Evolutionary conservation across 92 coral and sea anemone species (phyloP).

Genomic region (Phenganax subtilis): DNA sequence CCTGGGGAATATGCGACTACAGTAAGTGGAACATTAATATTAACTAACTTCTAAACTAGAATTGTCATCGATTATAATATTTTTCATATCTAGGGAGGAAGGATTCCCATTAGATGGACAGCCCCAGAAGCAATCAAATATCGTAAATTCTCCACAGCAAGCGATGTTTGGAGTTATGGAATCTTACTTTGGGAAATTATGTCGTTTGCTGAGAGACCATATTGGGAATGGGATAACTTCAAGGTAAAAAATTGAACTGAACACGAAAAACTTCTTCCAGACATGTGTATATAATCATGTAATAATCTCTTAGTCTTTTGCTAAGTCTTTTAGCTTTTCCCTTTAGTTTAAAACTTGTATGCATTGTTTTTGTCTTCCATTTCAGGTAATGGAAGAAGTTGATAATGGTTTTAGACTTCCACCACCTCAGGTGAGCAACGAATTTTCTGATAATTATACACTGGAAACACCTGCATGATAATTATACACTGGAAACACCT

Average conservation of each 20-base stretch:
- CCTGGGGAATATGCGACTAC: conserved; percentile 27
- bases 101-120: conserved; percentile 95
- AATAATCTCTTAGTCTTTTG: background rate
- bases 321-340: background rate
- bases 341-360: background rate
- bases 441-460: background rate
- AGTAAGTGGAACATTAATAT: background rate
- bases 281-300: background rate
- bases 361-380: too few species aligned
- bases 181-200: conserved; percentile 85
- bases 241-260: conserved; percentile 47
- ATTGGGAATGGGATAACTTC: conserved; percentile 91
- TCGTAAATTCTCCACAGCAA: conserved; percentile 76
- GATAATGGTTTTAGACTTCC: conserved; percentile 61
- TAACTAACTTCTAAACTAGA: background rate
- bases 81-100: conserved; percentile 66
- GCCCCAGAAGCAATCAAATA: conserved; percentile 90
- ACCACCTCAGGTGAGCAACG: conserved; percentile 47
- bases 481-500: too few species aligned
- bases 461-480: too few species aligned
- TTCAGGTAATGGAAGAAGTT: conserved; percentile 46
- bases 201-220: conserved; percentile 85
- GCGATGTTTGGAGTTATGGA: conserved; percentile 98
- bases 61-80: background rate
- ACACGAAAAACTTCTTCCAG: background rate